Evolutionary conservation across 2,113 vertebrate species (phyloP).

Genomic region (Oreochromis spilurus): DNA sequence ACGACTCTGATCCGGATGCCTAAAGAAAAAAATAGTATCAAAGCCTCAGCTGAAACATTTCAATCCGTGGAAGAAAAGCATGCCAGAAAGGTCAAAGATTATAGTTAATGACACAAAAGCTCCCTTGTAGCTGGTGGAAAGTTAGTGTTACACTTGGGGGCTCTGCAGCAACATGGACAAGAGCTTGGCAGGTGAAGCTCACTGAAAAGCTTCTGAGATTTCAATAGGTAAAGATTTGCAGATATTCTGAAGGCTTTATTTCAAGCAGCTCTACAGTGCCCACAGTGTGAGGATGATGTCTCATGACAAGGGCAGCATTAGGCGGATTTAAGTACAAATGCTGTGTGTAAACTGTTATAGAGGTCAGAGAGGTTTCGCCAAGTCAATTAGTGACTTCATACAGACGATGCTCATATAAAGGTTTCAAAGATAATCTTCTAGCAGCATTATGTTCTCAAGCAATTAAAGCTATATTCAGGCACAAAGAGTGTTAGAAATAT

Average conservation of each 20-base stretch:
- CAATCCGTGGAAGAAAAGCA: not conserved
- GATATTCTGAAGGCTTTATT: not conserved
- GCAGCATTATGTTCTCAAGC: not conserved
- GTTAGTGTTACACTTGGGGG: not conserved
- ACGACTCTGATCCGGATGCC: not conserved
- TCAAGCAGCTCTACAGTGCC: not conserved
- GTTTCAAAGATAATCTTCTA: not conserved
- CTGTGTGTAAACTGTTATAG: not conserved
- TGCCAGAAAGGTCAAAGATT: not conserved
- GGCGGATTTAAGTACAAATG: not conserved
- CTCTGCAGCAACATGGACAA: not conserved
- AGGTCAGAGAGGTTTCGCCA: not conserved
- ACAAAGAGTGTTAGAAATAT: not conserved
- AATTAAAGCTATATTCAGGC: not conserved
- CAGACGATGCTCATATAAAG: not conserved
- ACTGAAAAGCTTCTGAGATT: not conserved
- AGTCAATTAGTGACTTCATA: not conserved
- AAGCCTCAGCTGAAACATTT: not conserved
- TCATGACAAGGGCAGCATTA: not conserved
- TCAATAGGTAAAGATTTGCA: not conserved
- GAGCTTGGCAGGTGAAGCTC: not conserved
- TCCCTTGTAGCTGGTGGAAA: not conserved
- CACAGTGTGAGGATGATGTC: not conserved
- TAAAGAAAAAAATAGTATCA: not conserved
- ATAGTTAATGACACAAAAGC: constrained; percentile 2